Percentiles rank a stretch among this genome's conserved stretches.
Evolutionary conservation across 2,888 invertebrate species (phyloP).

Genomic region (Emmelina monodactyla): DNA sequence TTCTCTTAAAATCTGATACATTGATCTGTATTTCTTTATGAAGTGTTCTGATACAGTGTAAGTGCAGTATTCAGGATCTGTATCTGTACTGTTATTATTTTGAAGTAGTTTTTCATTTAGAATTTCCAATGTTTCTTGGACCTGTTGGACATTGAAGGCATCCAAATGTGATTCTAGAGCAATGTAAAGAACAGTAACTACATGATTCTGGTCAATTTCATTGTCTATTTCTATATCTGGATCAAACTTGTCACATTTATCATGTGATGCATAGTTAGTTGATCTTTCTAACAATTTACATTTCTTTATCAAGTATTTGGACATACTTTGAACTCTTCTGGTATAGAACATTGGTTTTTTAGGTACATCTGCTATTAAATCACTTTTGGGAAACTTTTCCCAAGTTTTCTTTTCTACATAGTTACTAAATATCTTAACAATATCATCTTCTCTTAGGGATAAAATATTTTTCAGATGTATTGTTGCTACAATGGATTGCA

Average conservation of each 20-base stretch:
- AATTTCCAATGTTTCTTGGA: slow-evolving; percentile 33
- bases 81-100: slow-evolving; percentile 11
- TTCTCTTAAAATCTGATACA: slow-evolving; percentile 30
- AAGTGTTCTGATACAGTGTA: slow-evolving; percentile 35
- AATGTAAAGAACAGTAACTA: slow-evolving; percentile 33
- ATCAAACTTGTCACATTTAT: slow-evolving; percentile 25
- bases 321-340: slow-evolving; percentile 23
- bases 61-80: slow-evolving; percentile 18
- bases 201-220: slow-evolving; percentile 22
- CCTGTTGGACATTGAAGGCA: slow-evolving; percentile 32
- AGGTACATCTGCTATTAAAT: slow-evolving; percentile 19
- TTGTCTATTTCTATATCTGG: slow-evolving; percentile 6
- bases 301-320: slow-evolving; percentile 25
- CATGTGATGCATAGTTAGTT: not conserved
- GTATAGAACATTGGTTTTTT: slow-evolving; percentile 20
- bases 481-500: slow-evolving; percentile 35
- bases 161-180: slow-evolving; percentile 43
- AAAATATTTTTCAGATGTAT: slow-evolving; percentile 28
- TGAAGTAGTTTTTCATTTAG: slow-evolving; percentile 28
- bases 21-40: slow-evolving; percentile 37
- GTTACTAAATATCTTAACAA: slow-evolving; percentile 28
- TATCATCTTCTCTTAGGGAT: slow-evolving; percentile 25
- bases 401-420: slow-evolving; percentile 30
- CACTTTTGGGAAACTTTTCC: slow-evolving; percentile 22
- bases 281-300: slow-evolving; percentile 13